Conservation (phyloP, 1,140 invertebrate species). For the Euura saliciscinereae region DNA sequence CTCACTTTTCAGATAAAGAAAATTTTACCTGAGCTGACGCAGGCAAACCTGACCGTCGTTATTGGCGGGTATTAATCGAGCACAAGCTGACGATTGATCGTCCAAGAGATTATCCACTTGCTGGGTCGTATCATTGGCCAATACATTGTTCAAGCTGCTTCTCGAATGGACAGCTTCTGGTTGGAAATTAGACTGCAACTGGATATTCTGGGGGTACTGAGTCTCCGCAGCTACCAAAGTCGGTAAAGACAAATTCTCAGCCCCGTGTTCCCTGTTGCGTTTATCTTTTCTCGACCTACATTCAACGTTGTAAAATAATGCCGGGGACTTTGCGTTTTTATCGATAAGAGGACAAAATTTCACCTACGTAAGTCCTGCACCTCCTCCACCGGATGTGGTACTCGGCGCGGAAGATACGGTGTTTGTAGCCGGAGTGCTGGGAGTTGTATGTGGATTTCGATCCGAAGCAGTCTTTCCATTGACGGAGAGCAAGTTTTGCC, state of each 20-base stretch:
- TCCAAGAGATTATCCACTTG: constrained; percentile 44
- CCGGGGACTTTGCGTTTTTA: no score
- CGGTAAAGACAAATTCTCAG: constrained; percentile 40
- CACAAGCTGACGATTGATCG: constrained; percentile 39
- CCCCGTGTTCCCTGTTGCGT: constrained; percentile 44
- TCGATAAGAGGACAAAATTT: background rate
- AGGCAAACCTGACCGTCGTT: constrained; percentile 37
- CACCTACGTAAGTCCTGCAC: constrained; percentile 38
- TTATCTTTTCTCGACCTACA: constrained; percentile 43
- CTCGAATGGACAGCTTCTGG: constrained; percentile 34
- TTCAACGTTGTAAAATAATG: background rate
- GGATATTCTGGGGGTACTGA: constrained; percentile 46
- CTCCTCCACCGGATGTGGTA: constrained; percentile 29
- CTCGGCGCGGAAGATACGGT: constrained; percentile 11
- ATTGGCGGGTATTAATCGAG: constrained; percentile 35
- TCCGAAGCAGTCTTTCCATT: constrained; percentile 69
- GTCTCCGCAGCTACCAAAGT: constrained; percentile 31
- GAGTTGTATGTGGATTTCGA: constrained; percentile 31
- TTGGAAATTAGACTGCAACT: constrained; percentile 41
- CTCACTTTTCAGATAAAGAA: background rate
- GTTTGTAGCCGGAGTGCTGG: constrained; percentile 30
- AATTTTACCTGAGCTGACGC: constrained; percentile 28
- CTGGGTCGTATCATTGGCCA: constrained; percentile 35
- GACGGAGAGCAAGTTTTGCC: constrained; percentile 83
- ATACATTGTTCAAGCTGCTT: constrained; percentile 40